phyloP scores from a whole-genome alignment of 2,888 invertebrate species.

The Apomyelois bistriatella region DNA sequence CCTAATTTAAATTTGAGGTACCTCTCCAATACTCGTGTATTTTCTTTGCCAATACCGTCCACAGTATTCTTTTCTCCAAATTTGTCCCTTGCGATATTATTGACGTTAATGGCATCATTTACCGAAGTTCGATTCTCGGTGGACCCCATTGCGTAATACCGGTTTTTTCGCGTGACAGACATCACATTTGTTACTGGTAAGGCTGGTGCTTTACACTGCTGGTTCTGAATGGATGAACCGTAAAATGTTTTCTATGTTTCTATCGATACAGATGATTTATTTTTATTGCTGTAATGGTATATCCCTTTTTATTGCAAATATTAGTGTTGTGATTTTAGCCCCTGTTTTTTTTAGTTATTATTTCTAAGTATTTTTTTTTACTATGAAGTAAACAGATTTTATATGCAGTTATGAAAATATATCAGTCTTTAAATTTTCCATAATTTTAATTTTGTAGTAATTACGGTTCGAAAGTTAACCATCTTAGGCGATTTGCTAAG shows the following conservation, averaged over 20 bases:
- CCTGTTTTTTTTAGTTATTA: neutral
- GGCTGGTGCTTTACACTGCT: conserved; percentile 24
- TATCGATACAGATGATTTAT: conserved; percentile 55
- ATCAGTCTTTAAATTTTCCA: too few species aligned
- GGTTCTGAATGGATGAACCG: conserved; percentile 31
- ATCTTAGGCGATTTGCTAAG: too few species aligned
- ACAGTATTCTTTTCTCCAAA: conserved; percentile 38
- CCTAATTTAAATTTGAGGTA: neutral
- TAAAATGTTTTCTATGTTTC: conserved; percentile 66
- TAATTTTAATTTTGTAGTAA: too few species aligned
- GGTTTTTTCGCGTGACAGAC: conserved; percentile 56
- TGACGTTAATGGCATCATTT: conserved; percentile 73
- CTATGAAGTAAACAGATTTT: too few species aligned
- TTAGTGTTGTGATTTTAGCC: conserved; percentile 5
- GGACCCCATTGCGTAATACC: conserved; percentile 43
- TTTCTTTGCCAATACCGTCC: conserved; percentile 30
- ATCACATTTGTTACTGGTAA: conserved; percentile 41
- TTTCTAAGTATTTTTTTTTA: too few species aligned
- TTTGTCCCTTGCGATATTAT: conserved; percentile 63
- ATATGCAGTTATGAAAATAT: too few species aligned
- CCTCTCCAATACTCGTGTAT: neutral
- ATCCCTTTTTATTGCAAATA: conserved; percentile 10
- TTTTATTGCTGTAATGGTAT: conserved; percentile 31
- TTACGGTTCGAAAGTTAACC: too few species aligned
- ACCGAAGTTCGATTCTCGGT: conserved; percentile 57